phyloP scores from a whole-genome alignment of 1,140 invertebrate genomes.

The Aphelenchoides fujianensis region DNA sequence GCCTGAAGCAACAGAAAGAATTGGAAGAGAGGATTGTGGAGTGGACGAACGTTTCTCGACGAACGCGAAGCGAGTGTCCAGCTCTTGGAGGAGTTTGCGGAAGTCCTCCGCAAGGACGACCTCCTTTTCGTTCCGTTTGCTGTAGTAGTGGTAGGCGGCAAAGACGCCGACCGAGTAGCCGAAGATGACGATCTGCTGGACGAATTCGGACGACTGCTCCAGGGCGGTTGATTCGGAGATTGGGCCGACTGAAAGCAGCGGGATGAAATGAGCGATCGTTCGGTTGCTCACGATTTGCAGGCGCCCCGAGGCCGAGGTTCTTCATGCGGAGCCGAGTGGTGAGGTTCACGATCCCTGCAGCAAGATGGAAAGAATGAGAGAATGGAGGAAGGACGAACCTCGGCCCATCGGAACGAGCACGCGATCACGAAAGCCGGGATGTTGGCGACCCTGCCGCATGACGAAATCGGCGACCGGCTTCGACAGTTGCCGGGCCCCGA shows the following conservation, averaged over 20 bases:
- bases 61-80: conserved; percentile 2
- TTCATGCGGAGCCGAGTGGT: conserved; percentile 42
- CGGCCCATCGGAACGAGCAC: conserved; percentile 40
- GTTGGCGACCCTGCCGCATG: conserved; percentile 38
- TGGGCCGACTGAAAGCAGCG: too few relatives aligned
- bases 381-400: too few relatives aligned
- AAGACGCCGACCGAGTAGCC: conserved; percentile 47
- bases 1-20: too few relatives aligned
- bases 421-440: conserved; percentile 40
- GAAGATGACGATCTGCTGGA: conserved; percentile 49
- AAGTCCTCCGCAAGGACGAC: conserved; percentile 31
- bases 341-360: conserved; percentile 42
- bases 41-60: conserved; percentile 8
- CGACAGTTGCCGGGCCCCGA: conserved; percentile 43
- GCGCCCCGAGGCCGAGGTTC: conserved; percentile 45
- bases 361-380: too few relatives aligned
- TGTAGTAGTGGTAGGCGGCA: conserved; percentile 41
- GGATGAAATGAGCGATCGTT: too few relatives aligned
- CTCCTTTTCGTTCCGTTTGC: conserved; percentile 40
- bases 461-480: conserved; percentile 46
- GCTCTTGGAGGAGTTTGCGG: conserved; percentile 9
- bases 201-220: conserved; percentile 46
- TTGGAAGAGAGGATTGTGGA: too few relatives aligned
- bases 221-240: conserved; percentile 35
- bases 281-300: too few relatives aligned